These are phyloP conservation scores for Baryphthengus martii DNA, from an alignment of 2,113 vertebrate genomes.

Conservation along the genomic window DNA sequence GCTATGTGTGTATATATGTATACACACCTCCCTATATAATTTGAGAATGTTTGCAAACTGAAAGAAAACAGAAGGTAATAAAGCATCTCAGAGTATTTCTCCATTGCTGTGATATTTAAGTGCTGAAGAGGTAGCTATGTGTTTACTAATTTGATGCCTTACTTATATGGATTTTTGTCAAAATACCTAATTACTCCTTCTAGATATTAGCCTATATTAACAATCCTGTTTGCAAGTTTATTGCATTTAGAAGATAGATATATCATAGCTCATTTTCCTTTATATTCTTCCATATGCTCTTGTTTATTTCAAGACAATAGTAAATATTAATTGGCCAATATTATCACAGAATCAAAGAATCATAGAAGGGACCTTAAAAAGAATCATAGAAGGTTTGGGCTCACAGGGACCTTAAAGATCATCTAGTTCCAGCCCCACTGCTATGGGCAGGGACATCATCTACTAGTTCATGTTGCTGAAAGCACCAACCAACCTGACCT, in stretches of 20 bases:
- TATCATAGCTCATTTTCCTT: neutral
- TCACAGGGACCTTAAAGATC: neutral
- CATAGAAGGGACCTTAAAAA: neutral
- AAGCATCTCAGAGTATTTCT: neutral
- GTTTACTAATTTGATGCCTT: neutral
- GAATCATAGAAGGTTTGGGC: neutral
- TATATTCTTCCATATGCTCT: neutral
- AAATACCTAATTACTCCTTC: neutral
- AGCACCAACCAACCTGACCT: neutral
- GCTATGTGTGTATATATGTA: neutral
- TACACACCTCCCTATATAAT: neutral
- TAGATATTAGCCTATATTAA: neutral
- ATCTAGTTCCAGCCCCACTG: neutral
- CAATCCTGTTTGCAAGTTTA: neutral
- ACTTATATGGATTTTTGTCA: neutral
- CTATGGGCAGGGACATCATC: neutral
- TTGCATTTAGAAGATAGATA: neutral
- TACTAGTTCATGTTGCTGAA: neutral
- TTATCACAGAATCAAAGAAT: neutral
- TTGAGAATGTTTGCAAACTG: neutral
- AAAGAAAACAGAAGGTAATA: neutral
- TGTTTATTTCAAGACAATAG: neutral
- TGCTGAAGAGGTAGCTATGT: neutral
- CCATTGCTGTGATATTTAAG: neutral
- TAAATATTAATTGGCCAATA: neutral